Base-by-base conservation (phyloP, 2,888 invertebrate genomes). In the Hypena proboscidalis region DNA sequence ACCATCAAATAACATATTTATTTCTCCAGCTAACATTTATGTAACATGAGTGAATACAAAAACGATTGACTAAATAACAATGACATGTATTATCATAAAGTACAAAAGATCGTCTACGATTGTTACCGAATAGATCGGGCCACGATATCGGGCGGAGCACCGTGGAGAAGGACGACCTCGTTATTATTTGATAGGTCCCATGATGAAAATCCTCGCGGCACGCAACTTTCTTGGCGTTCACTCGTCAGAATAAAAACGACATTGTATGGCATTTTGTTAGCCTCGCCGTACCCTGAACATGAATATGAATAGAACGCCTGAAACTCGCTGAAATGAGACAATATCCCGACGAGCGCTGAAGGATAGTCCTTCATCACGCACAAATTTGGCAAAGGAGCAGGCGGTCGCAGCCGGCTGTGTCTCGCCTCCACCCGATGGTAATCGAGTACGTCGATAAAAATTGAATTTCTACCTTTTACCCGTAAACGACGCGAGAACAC, bases 151-250 rank as follows among this genome's bases (percentile, higher is more conserved):
- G 74, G 70, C 60, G 65, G 74, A 75, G 76, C 70, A 74, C 76
- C 66, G 70, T 74, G 70, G 68, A 79, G 71, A 74, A 80, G 77
- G 80, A 78, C 78, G 83, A 79, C 83, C 84, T 87, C 79, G 74
- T 85, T 88, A 87, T 87, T 88, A 83, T 89, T 88, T 85, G 83
- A 87, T 87, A 83, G 85, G 81, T 81, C 81, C 79, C 77, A 80
- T 85, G 86, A 89, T 85, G 81, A 81, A 87, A 87, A 83, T 83
- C 81, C 81, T 76, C 79, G 75, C 65, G 79, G 74, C 89, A 90
- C 88, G 88, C 88, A 89, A 90, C 81, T 80, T 80, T 80, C 80
- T 78, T 80, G 80, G 83, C 82, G 80, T 83, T 86, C 78, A 82
- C 85, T 86, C 77, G 78, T 86, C 80, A 82, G 73, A 80, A 87